Evolutionary conservation across 2,113 vertebrate species (phyloP), one percentile per base, ranked within the genome.

Genomic region (Arenaria interpres): DNA sequence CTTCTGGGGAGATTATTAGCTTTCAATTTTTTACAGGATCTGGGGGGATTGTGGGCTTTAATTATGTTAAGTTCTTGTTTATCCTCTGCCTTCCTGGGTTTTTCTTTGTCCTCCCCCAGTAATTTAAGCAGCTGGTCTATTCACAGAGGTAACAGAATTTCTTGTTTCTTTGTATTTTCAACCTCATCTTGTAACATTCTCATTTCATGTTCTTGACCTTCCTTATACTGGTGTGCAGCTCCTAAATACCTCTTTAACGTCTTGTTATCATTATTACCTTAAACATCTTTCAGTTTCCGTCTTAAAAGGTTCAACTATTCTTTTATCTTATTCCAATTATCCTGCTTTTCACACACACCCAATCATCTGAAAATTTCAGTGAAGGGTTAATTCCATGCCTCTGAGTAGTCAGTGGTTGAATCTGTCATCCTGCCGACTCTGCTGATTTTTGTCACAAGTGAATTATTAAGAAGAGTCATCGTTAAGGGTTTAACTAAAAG

Each of bases 291-390:
- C 30, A 28, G 24, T 20, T 86, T 57, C 15, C 18, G 4, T 86
- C n/a, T 57, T n/a, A 27, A 23, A 28, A 75, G 19, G 9, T 19
- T 62, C 25, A 37, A 5, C 35, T 57, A 22, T 46, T 85, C 9
- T 56, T 77, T 59, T 56, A 21, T 56, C 19, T 62, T 67, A 50
- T 0, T 74, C 22, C 27, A 62, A 3, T 68, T 89, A 28, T 8
- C 9, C 67, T 22, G 27, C 14, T 79, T 88, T 79, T 79, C 10
- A 6, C 0, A 2, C 0, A 2, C 10, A 37, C 20, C 16, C 2
- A 30, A 0, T 73, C 12, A 35, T 32, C 30, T 32, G 24, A 66
- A 77, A 48, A 78, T 79, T 74, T 85, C 23, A 50, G 18, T 51
- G 54, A 56, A 48, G 25, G 25, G 54, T 88, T 81, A 64, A n/a